Conservation (phyloP, 2,888 invertebrate species). For the Phymatocera aterrima region DNA sequence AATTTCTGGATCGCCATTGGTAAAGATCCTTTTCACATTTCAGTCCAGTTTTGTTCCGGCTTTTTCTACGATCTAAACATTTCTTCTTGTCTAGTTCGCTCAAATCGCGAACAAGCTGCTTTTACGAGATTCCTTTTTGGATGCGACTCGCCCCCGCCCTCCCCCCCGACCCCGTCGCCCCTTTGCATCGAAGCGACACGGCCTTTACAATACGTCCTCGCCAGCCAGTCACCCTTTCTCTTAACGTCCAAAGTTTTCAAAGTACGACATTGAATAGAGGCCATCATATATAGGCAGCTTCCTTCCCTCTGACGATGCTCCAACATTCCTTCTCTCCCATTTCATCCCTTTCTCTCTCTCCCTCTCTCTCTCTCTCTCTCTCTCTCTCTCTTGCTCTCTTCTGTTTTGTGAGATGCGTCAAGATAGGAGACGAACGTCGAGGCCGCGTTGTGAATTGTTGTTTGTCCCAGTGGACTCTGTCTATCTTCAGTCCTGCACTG, state of each 20-base stretch:
- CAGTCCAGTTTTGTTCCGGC: background rate
- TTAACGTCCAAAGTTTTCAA: slow-evolving; percentile 74
- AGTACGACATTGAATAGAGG: slow-evolving; percentile 71
- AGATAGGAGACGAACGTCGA: slow-evolving; percentile 55
- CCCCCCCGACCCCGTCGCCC: no score
- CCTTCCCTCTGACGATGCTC: slow-evolving; percentile 50
- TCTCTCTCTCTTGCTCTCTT: slow-evolving; percentile 54
- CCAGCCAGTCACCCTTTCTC: slow-evolving; percentile 71
- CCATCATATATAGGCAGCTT: slow-evolving; percentile 61
- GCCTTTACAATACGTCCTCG: slow-evolving; percentile 72
- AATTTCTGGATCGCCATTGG: background rate
- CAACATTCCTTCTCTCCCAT: slow-evolving; percentile 32
- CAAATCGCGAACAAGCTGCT: background rate
- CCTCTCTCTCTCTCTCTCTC: slow-evolving; percentile 52
- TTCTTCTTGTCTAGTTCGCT: slow-evolving; percentile 30
- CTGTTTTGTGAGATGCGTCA: slow-evolving; percentile 62
- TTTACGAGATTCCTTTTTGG: slow-evolving; percentile 32
- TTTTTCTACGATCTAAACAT: background rate
- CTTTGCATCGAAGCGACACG: slow-evolving; percentile 18
- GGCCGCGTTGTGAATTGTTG: slow-evolving; percentile 49
- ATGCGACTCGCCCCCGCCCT: background rate
- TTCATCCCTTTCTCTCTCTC: slow-evolving; percentile 47
- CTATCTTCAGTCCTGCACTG: slow-evolving; percentile 38
- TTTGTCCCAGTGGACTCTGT: slow-evolving; percentile 44
- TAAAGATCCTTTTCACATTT: background rate